Base-by-base conservation (phyloP, 2,888 invertebrate genomes). In the Nemurella pictetii region DNA sequence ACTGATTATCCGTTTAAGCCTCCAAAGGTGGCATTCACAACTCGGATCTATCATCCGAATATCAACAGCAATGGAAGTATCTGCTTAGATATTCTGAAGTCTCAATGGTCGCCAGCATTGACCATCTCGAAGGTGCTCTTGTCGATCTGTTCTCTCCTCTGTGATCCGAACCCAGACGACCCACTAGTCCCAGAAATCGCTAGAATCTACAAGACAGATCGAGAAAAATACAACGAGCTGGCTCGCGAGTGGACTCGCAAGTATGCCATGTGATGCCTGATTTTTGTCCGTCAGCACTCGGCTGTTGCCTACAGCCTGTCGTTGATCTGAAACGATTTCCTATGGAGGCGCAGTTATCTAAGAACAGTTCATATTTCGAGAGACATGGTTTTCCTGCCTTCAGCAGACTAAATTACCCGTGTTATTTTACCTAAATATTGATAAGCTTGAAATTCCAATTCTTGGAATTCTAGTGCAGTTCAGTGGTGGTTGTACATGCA, bases 1-100 rank as follows among this genome's bases (percentile, higher is more conserved):
- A 99, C 99, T 95, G 99, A 99, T 93, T 99, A 99, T 93, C 99
- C 99, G 90, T 99, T 99, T 93, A 99, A 99, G 94, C 99, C 99
- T 92, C 99, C 99, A 90, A 99, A 99, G 93, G 94, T 99, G 93
- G 98, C 99, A 92, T 99, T 99, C 94, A 99, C 99, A 92, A 99
- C 99, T 91, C 96, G 98, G 94, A 99, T 99, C 93, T 99, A 99
- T 94, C 99, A 99, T 93, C 99, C 99, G 91, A 99, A 99, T 94
- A 99, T 99, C 93, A 99, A 99, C 96, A 98, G 98, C 95, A 99
- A 99, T 94, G 99, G 99, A 93, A 98, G 98, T 93, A 99, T 99
- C 94, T 99, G 99, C 93, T 95, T 99, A 93, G 99, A 99, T 93
- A 99, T 99, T 93, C 94, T 99, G 92, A 96, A 99, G 92, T 96